Evolutionary conservation across 2,797 vertebrate species (phyloP).

Genomic region (Lindbergichthys nudifrons): DNA sequence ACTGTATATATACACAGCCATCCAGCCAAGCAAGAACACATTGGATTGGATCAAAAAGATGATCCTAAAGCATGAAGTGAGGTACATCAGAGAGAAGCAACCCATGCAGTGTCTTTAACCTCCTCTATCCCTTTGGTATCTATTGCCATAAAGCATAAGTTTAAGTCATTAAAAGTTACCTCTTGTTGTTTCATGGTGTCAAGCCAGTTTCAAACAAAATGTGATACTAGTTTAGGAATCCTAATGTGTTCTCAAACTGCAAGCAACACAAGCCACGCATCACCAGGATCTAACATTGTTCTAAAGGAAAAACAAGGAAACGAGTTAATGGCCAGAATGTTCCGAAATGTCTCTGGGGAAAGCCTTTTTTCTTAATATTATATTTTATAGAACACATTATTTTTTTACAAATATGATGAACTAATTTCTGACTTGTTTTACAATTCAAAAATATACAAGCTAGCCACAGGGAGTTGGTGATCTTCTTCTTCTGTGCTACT

Average conservation of each 20-base stretch:
- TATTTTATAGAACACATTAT: neutral
- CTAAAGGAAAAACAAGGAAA: neutral
- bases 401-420: neutral
- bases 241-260: slow-evolving; percentile 22
- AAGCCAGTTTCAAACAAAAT: slow-evolving; percentile 2
- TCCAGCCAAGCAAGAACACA: slow-evolving; percentile 24
- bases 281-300: slow-evolving; percentile 8
- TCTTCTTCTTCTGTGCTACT: slow-evolving; percentile 2
- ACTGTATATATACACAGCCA: slow-evolving; percentile 21
- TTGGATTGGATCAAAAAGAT: slow-evolving; percentile 15
- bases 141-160: slow-evolving; percentile 14
- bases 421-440: neutral
- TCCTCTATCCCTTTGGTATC: slow-evolving; percentile 30
- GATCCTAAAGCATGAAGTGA: slow-evolving; percentile 28
- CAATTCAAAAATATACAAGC: slow-evolving; percentile 11
- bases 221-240: slow-evolving; percentile 13
- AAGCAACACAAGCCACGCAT: slow-evolving; percentile 18
- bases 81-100: slow-evolving; percentile 33
- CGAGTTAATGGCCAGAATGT: neutral
- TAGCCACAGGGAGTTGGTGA: slow-evolving; percentile 8
- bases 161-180: neutral
- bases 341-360: neutral
- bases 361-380: neutral
- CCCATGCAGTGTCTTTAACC: slow-evolving; percentile 1
- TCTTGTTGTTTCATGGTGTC: neutral